Conservation (phyloP, 1,140 invertebrate genomes). For the Chionoecetes opilio region DNA sequence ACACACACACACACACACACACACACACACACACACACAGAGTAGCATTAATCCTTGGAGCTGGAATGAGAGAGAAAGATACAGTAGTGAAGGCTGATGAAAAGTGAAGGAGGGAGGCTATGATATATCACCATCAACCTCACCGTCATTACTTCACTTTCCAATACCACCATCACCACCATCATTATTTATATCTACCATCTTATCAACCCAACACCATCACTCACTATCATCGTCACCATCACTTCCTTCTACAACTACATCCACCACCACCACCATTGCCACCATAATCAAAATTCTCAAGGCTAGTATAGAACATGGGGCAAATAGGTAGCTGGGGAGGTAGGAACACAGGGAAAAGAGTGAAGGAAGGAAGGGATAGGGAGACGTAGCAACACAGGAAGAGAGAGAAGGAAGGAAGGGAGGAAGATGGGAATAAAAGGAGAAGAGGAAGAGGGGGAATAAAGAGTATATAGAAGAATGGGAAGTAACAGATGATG, state of each 20-base stretch:
- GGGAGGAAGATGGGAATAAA: background rate
- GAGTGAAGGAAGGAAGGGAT: background rate
- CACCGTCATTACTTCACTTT: no score
- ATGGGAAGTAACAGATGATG: background rate
- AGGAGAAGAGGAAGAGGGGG: background rate
- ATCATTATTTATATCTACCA: no score
- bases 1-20: slow-evolving; percentile 18
- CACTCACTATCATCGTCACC: no score
- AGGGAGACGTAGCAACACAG: no score
- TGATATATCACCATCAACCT: background rate
- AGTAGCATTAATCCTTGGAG: background rate
- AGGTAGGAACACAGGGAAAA: background rate
- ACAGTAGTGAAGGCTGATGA: background rate
- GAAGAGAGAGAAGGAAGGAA: background rate
- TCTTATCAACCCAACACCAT: no score
- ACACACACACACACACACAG: background rate
- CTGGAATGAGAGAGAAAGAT: no score
- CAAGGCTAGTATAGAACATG: background rate
- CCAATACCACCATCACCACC: no score
- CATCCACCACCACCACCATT: background rate
- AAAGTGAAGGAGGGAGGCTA: background rate
- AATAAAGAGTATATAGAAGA: background rate
- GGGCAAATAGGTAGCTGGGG: no score
- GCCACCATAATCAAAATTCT: background rate
- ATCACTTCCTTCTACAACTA: no score